A percentile compares a stretch with the other conserved stretches of the same genome.
phyloP scores from a whole-genome alignment of 1,140 invertebrate species.

The Saccostrea glomerata region DNA sequence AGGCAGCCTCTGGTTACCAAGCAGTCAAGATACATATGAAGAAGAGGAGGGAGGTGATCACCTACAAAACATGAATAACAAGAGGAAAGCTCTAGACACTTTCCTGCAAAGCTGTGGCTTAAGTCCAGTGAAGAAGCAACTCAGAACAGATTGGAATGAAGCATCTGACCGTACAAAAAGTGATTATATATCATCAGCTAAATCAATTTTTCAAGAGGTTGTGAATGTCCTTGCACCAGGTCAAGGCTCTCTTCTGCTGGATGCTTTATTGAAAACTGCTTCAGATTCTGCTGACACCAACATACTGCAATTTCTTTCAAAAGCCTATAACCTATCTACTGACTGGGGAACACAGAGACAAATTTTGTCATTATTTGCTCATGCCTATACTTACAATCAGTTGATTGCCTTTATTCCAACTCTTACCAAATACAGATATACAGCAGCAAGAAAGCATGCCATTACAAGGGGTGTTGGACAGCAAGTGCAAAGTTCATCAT shows the following conservation, averaged over 20 bases:
- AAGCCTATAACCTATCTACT: background rate
- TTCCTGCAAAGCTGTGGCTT: background rate
- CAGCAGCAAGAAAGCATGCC: no score
- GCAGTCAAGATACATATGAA: no score
- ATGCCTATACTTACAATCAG: background rate
- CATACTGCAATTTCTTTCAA: conserved; percentile 4
- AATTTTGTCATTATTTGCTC: conserved; percentile 16
- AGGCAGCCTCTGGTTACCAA: no score
- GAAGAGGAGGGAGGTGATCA: no score
- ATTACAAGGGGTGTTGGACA: background rate
- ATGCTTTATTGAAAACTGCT: background rate
- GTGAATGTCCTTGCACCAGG: conserved; percentile 27
- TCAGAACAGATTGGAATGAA: background rate
- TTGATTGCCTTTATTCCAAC: background rate
- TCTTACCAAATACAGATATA: conserved; percentile 20
- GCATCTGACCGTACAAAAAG: conserved; percentile 3
- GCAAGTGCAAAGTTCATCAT: no score
- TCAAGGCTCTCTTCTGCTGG: background rate
- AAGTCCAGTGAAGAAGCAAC: background rate
- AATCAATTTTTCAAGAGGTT: background rate
- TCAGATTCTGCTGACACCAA: background rate
- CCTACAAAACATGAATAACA: no score
- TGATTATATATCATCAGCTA: background rate
- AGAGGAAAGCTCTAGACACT: no score
- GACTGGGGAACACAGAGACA: conserved; percentile 33